Percentiles rank a stretch among this genome's conserved stretches.
Conservation (phyloP, 2,888 invertebrate genomes). For the Trachelus iudaicus region DNA sequence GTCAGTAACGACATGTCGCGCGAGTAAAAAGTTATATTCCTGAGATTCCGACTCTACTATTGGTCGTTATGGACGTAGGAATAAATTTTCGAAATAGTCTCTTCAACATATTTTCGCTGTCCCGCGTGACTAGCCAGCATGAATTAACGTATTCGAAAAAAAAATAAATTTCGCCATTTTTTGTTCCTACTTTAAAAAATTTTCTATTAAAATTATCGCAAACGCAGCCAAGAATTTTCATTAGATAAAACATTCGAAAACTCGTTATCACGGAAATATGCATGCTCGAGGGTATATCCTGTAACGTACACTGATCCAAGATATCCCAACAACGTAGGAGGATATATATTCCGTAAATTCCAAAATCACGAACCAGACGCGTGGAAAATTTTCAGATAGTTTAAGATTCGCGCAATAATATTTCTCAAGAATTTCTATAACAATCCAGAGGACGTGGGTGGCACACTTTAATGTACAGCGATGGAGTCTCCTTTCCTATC, state of each 20-base stretch:
- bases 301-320: background rate
- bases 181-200: background rate
- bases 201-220: background rate
- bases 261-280: background rate
- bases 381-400: background rate
- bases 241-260: background rate
- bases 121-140: background rate
- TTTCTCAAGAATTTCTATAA: background rate
- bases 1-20: slow-evolving; percentile 28
- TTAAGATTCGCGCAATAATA: background rate
- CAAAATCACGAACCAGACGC: background rate
- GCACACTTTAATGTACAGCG: background rate
- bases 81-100: background rate
- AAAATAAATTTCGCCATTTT: background rate
- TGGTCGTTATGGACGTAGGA: background rate
- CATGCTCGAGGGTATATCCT: background rate
- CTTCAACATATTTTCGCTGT: background rate
- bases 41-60: background rate
- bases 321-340: background rate
- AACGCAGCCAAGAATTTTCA: background rate
- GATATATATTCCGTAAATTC: background rate
- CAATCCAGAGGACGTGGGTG: background rate
- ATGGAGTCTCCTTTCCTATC: background rate
- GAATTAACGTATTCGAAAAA: background rate
- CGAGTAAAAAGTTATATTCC: slow-evolving; percentile 24